Conservation (phyloP, 35 echinoderm and acorn worm genomes). For the Apostichopus parvimensis region DNA sequence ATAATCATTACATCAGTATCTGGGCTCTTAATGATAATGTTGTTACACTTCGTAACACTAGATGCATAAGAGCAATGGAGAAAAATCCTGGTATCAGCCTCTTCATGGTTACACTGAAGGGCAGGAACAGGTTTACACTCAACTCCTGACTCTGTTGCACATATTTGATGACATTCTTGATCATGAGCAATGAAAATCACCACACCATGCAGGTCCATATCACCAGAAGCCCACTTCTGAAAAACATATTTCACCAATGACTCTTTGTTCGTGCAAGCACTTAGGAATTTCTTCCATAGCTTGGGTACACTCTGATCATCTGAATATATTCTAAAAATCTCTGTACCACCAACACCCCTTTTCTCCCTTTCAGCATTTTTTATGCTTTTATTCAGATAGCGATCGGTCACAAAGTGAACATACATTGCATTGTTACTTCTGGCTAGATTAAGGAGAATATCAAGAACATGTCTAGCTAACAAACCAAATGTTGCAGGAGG, state of each 20-base stretch:
- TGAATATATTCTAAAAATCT: too few relatives aligned
- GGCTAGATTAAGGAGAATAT: slow-evolving; percentile 14
- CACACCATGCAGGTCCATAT: slow-evolving; percentile 17
- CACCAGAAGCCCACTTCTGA: too few relatives aligned
- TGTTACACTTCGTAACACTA: too few relatives aligned
- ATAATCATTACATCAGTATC: too few relatives aligned
- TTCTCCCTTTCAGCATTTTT: slow-evolving; percentile 47
- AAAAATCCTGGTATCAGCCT: slow-evolving; percentile 45
- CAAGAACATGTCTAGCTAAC: slow-evolving; percentile 20
- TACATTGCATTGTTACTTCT: slow-evolving; percentile 10
- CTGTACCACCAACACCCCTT: slow-evolving; percentile 22
- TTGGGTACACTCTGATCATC: too few relatives aligned
- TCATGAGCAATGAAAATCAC: slow-evolving; percentile 11
- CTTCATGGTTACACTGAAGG: slow-evolving; percentile 47
- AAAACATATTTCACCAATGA: too few relatives aligned
- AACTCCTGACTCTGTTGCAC: neutral
- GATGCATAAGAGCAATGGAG: neutral
- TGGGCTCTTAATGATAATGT: too few relatives aligned
- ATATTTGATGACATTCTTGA: slow-evolving; percentile 17
- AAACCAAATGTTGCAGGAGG: slow-evolving; percentile 34
- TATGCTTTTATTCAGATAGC: slow-evolving; percentile 24
- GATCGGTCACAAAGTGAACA: slow-evolving; percentile 40
- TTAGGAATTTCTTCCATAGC: too few relatives aligned
- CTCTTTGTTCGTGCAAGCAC: too few relatives aligned
- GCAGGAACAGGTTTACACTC: slow-evolving; percentile 18